Percentiles rank a stretch among this genome's conserved stretches.
Conservation (phyloP, 2,113 vertebrate genomes). For the Diadophis punctatus region DNA sequence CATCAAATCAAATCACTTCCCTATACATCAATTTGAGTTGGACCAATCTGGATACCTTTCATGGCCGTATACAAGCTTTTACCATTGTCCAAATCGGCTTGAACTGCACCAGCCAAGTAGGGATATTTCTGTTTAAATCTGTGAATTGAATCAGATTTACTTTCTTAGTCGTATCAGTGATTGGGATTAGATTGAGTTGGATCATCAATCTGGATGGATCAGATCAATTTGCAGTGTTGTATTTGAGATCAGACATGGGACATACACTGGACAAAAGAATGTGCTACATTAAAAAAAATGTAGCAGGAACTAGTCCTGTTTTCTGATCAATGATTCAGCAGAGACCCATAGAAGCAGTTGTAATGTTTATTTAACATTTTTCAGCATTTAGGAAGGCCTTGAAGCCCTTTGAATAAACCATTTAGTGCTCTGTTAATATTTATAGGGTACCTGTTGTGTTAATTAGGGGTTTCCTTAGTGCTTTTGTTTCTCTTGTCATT, state of each 20-base stretch:
- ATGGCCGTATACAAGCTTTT: not conserved
- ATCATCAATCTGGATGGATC: not conserved
- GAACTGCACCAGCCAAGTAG: not conserved
- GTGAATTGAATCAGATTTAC: not conserved
- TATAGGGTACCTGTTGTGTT: constrained; percentile 1
- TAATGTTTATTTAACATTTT: constrained; percentile 12
- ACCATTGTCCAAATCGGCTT: not conserved
- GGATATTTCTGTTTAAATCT: not conserved
- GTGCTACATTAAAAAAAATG: not conserved
- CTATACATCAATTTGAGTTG: not conserved
- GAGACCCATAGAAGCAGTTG: not conserved
- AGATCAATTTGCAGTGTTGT: not conserved
- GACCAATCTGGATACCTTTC: not conserved
- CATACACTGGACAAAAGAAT: not conserved
- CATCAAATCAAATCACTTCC: not conserved
- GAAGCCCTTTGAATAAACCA: constrained; percentile 8
- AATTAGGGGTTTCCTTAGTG: constrained; percentile 5
- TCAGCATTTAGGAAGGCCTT: not conserved
- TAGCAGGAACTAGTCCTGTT: not conserved
- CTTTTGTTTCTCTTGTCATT: not conserved
- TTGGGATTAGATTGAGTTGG: not conserved
- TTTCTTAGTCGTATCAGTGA: not conserved
- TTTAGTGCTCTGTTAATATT: constrained; percentile 11
- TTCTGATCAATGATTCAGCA: not conserved
- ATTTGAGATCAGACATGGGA: not conserved